Percentiles rank a stretch among this genome's conserved stretches.
phyloP scores from a whole-genome alignment of 2,888 invertebrate species.

The Dasypogon diadema region DNA sequence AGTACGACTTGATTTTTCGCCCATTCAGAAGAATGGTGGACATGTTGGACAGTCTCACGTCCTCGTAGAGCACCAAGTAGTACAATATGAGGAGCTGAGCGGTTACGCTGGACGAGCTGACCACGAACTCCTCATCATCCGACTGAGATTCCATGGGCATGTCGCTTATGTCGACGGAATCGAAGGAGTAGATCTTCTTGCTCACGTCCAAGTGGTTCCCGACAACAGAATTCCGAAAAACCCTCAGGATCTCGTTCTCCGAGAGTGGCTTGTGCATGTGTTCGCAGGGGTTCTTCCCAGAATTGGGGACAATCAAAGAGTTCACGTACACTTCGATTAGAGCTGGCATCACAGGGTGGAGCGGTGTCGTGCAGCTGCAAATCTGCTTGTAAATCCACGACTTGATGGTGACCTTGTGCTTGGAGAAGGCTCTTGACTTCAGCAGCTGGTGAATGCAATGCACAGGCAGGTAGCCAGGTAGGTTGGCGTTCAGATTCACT shows the following conservation, averaged over 20 bases:
- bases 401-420: constrained; percentile 95
- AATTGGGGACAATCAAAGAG: constrained; percentile 82
- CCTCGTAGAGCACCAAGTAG: constrained; percentile 93
- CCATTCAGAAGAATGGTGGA: constrained; percentile 76
- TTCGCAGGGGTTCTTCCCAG: constrained; percentile 72
- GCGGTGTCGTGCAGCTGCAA: constrained; percentile 86
- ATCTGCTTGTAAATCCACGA: constrained; percentile 97
- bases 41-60: constrained; percentile 82
- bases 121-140: constrained; percentile 72
- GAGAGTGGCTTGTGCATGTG: constrained; percentile 92
- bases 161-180: constrained; percentile 51
- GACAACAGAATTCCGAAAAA: constrained; percentile 83
- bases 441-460: constrained; percentile 96
- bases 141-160: constrained; percentile 65
- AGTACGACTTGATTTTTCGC: constrained; percentile 85
- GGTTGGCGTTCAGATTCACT: constrained; percentile 85
- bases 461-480: constrained; percentile 92
- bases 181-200: constrained; percentile 62
- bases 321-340: constrained; percentile 95
- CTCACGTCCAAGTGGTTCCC: constrained; percentile 78
- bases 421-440: constrained; percentile 93
- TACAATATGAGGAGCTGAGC: constrained; percentile 91
- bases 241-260: constrained; percentile 87
- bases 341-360: constrained; percentile 93
- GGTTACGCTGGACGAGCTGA: constrained; percentile 72